These are phyloP conservation scores for Nudaria mundana DNA, from an alignment of 2,888 invertebrate genomes.

Conservation along the genomic window DNA sequence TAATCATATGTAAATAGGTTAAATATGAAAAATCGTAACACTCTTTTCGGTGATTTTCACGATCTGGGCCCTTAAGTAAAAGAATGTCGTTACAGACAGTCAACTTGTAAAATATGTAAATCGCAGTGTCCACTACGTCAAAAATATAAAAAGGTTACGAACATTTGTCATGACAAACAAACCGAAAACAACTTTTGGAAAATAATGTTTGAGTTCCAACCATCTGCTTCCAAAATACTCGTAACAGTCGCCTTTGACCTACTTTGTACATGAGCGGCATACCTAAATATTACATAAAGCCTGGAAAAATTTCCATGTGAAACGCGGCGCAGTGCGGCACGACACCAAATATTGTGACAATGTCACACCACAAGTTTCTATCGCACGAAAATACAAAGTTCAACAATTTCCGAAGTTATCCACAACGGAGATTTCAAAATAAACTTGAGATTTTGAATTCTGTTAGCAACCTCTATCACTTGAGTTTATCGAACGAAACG, in stretches of 20 bases:
- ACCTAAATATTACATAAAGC: slow-evolving; percentile 40
- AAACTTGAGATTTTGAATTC: slow-evolving; percentile 29
- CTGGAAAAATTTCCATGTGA: slow-evolving; percentile 46
- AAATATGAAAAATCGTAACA: too few species aligned
- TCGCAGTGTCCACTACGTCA: slow-evolving; percentile 12
- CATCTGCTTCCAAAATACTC: slow-evolving; percentile 28
- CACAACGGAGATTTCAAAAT: slow-evolving; percentile 28
- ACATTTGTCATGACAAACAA: slow-evolving; percentile 29
- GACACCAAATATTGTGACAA: slow-evolving; percentile 46
- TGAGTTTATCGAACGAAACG: slow-evolving; percentile 7
- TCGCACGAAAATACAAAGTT: slow-evolving; percentile 26
- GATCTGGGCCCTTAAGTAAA: too few species aligned
- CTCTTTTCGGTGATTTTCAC: too few species aligned
- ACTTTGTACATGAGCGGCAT: slow-evolving; percentile 34
- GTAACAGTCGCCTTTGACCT: slow-evolving; percentile 32
- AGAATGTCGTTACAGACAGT: slow-evolving; percentile 22
- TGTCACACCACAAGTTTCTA: slow-evolving; percentile 23
- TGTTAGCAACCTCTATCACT: slow-evolving; percentile 25
- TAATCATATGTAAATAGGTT: slow-evolving; percentile 27
- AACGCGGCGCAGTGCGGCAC: slow-evolving; percentile 45
- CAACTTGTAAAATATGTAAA: slow-evolving; percentile 18
- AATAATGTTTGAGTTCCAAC: slow-evolving; percentile 29
- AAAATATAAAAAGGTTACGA: slow-evolving; percentile 21
- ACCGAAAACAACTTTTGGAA: slow-evolving; percentile 26
- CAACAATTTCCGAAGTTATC: slow-evolving; percentile 28